These are phyloP conservation scores for Macrophya alboannulata DNA, from an alignment of 2,888 invertebrate genomes.

Conservation along the genomic window DNA sequence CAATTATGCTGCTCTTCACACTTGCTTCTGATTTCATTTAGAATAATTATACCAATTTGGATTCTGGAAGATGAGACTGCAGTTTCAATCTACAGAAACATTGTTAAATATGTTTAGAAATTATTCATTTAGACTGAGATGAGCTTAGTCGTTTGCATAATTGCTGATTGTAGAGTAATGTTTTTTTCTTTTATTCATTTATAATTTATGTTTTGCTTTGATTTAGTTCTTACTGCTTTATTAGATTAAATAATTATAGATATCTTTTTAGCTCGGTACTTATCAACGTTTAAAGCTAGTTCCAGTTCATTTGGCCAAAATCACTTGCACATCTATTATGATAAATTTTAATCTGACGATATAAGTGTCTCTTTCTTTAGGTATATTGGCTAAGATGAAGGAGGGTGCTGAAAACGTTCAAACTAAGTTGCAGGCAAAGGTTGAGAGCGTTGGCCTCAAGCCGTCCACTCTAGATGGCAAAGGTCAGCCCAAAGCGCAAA, in stretches of 20 bases:
- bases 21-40: not conserved
- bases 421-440: conserved; percentile 96
- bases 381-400: conserved; percentile 97
- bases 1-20: not conserved
- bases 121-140: not conserved
- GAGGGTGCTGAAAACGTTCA: conserved; percentile 97
- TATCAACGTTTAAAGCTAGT: conserved; percentile 45
- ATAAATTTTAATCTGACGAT: not conserved
- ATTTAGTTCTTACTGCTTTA: conserved; percentile 22
- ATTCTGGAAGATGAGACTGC: not conserved
- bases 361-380: conserved; percentile 80
- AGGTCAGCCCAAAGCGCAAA: conserved; percentile 74
- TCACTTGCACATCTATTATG: conserved; percentile 13
- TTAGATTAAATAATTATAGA: not conserved
- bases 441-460: conserved; percentile 88
- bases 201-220: conserved; percentile 16
- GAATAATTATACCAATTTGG: not conserved
- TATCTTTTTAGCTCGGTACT: not conserved
- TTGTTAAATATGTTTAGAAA: conserved; percentile 1
- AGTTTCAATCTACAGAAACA: not conserved
- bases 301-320: conserved; percentile 33
- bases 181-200: not conserved
- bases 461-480: conserved; percentile 79
- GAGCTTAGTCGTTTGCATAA: not conserved
- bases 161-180: not conserved